Percentiles rank a stretch among this genome's conserved stretches.
These are phyloP conservation scores for Balearica regulorum DNA, from an alignment of 2,797 vertebrate genomes.

Conservation along the genomic window DNA sequence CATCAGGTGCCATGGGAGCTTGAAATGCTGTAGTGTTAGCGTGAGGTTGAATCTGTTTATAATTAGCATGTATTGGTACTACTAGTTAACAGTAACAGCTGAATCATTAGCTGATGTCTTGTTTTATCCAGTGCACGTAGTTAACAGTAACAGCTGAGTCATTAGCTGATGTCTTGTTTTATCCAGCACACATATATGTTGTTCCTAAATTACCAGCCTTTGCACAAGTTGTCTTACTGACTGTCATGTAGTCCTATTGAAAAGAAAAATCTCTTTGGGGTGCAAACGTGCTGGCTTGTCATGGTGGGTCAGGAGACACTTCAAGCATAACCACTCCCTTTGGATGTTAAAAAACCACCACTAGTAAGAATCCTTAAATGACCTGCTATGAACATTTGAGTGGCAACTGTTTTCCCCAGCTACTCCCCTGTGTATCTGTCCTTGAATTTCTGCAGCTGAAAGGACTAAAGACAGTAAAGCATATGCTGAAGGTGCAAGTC, in stretches of 20 bases:
- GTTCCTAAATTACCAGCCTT: not conserved
- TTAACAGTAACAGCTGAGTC: not conserved
- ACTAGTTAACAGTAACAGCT: not conserved
- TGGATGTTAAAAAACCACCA: not conserved
- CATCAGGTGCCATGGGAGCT: not conserved
- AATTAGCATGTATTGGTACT: not conserved
- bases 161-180: not conserved
- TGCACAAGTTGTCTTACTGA: not conserved
- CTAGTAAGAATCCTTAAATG: not conserved
- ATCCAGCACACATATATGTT: not conserved
- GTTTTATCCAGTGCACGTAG: not conserved
- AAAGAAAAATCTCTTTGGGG: not conserved
- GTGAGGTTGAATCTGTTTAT: not conserved
- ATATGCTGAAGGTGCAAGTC: not conserved
- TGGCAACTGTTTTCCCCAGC: not conserved
- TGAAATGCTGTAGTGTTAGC: not conserved
- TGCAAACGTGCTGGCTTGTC: not conserved
- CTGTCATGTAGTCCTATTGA: not conserved
- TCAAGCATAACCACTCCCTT: not conserved
- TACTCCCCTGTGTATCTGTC: not conserved
- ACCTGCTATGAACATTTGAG: not conserved
- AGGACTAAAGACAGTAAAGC: not conserved
- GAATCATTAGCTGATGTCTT: not conserved
- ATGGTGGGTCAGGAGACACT: not conserved
- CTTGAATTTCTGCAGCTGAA: not conserved